These are phyloP conservation scores for Molossus molossus DNA, from an alignment of 2,797 vertebrate genomes.

Conservation along the genomic window DNA sequence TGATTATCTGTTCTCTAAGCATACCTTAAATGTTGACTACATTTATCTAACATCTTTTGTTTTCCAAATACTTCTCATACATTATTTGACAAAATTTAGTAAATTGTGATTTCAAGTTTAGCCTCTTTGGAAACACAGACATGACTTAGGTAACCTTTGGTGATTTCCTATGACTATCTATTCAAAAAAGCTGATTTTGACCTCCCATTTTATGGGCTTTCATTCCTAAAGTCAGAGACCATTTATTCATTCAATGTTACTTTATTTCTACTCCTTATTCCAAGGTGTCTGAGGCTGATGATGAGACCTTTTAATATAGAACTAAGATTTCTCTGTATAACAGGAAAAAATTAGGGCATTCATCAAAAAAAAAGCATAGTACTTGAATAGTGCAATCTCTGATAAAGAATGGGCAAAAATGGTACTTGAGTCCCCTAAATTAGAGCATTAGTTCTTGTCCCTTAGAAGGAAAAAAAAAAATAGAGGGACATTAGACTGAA, in stretches of 20 bases:
- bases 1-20: slow-evolving; percentile 22
- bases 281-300: slow-evolving; percentile 70
- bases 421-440: slow-evolving; percentile 83
- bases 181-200: slow-evolving; percentile 66
- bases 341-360: slow-evolving; percentile 86
- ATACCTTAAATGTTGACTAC: not conserved
- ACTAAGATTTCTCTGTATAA: slow-evolving; percentile 79
- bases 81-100: slow-evolving; percentile 36
- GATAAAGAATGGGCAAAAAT: slow-evolving; percentile 86
- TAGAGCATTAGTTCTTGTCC: slow-evolving; percentile 83
- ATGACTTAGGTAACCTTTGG: slow-evolving; percentile 23
- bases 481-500: slow-evolving; percentile 77
- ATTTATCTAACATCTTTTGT: slow-evolving; percentile 57
- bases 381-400: slow-evolving; percentile 87
- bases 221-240: slow-evolving; percentile 66
- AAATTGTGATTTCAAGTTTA: slow-evolving; percentile 38
- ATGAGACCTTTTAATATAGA: slow-evolving; percentile 85
- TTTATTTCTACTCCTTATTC: slow-evolving; percentile 77
- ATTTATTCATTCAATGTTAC: slow-evolving; percentile 64
- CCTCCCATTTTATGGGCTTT: slow-evolving; percentile 59
- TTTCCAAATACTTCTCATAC: slow-evolving; percentile 28
- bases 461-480: slow-evolving; percentile 75
- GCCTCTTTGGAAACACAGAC: not conserved
- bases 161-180: slow-evolving; percentile 48
- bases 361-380: slow-evolving; percentile 78